Evolutionary conservation across 2,888 invertebrate species (phyloP).

Genomic region (Trichogramma dendrolimi): DNA sequence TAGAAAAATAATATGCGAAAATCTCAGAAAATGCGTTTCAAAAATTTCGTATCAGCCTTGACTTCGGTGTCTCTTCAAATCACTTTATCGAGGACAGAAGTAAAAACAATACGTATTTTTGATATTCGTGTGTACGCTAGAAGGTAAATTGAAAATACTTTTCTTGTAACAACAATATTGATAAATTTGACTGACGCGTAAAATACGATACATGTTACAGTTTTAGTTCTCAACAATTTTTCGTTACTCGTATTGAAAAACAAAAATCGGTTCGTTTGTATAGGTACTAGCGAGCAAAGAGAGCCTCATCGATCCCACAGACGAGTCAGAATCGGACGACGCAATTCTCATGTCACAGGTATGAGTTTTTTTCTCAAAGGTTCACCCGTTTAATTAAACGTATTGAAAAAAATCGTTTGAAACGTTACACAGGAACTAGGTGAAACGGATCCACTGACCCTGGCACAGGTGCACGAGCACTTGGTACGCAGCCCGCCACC

Average conservation of each 20-base stretch:
- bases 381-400: background rate
- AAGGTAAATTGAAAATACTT: too few relatives aligned
- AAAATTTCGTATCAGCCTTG: too few relatives aligned
- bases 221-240: slow-evolving; percentile 1
- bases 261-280: slow-evolving; percentile 13
- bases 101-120: too few relatives aligned
- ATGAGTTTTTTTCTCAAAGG: slow-evolving; percentile 31
- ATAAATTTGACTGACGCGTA: too few relatives aligned
- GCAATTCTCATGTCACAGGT: slow-evolving; percentile 76
- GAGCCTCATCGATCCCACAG: slow-evolving; percentile 68
- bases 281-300: slow-evolving; percentile 77
- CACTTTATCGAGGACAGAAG: too few relatives aligned
- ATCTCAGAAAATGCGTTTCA: too few relatives aligned
- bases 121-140: too few relatives aligned
- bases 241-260: background rate
- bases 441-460: slow-evolving; percentile 68
- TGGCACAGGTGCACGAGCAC: slow-evolving; percentile 78
- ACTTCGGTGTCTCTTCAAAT: too few relatives aligned
- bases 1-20: too few relatives aligned
- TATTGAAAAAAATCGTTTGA: background rate
- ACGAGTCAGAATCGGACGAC: slow-evolving; percentile 72
- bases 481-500: slow-evolving; percentile 80
- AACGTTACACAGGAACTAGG: slow-evolving; percentile 44
- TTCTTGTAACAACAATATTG: too few relatives aligned
- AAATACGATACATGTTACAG: background rate